These are phyloP conservation scores for Pygocentrus nattereri DNA, from an alignment of 2,797 vertebrate species.

Conservation along the genomic window DNA sequence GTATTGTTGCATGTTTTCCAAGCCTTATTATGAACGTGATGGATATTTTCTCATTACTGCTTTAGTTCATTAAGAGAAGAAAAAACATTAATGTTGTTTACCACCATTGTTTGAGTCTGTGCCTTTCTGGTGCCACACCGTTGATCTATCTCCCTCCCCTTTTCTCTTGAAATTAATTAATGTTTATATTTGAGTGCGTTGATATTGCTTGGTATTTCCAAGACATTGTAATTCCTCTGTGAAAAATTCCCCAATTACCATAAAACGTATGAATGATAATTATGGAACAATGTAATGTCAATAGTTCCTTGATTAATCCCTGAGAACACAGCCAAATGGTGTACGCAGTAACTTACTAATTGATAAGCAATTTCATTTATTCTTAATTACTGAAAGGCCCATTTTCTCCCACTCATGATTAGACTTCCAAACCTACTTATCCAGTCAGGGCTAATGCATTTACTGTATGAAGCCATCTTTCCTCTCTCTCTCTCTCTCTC, in stretches of 20 bases:
- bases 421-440: slow-evolving; percentile 76
- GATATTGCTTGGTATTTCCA: slow-evolving; percentile 73
- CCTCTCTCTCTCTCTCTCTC: not conserved
- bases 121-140: slow-evolving; percentile 62
- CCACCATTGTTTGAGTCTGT: slow-evolving; percentile 57
- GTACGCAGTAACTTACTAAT: slow-evolving; percentile 75
- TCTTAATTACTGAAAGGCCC: slow-evolving; percentile 80
- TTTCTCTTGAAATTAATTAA: slow-evolving; percentile 76
- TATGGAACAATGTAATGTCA: slow-evolving; percentile 82
- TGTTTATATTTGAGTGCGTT: slow-evolving; percentile 76
- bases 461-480: slow-evolving; percentile 67
- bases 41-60: slow-evolving; percentile 60
- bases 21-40: slow-evolving; percentile 58
- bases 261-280: slow-evolving; percentile 83
- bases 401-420: slow-evolving; percentile 76
- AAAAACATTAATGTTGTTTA: slow-evolving; percentile 62
- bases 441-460: slow-evolving; percentile 73
- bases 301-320: slow-evolving; percentile 82
- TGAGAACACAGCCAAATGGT: slow-evolving; percentile 74
- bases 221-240: slow-evolving; percentile 76
- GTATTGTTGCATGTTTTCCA: slow-evolving; percentile 33
- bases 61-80: slow-evolving; percentile 61
- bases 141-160: slow-evolving; percentile 66
- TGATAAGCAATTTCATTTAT: slow-evolving; percentile 84
- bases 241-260: slow-evolving; percentile 79